Evolutionary conservation across 2,888 invertebrate species (phyloP), one percentile per base, ranked within the genome.

Genomic region (Habroteleia sp.): DNA sequence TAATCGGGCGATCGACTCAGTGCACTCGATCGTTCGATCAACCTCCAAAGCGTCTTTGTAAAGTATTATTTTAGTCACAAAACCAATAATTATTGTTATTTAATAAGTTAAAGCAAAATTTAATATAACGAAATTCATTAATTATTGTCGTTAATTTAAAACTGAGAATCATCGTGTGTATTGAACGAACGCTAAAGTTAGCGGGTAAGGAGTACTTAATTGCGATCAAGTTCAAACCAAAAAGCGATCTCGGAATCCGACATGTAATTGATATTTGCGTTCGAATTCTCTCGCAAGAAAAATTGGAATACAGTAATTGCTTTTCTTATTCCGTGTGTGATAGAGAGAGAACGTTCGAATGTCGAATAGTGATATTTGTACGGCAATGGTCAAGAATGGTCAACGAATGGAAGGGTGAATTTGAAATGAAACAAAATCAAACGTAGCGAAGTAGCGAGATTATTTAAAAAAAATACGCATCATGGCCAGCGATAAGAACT

Each of bases 51-150:
- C 25, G 8, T 42, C 29, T 2, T 25, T 46, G n/a, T 23, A 39
- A 69, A 60, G 68, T 69, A 69, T 69, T 69, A 69, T 60, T 42
- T 58, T 69, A 69, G 68, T 69, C 68, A 69, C 68, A 69, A 58
- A 58, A 58, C 27, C n/a, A 8, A 7, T 58, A 29, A 44, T 35
- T 39, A 42, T 42, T 14, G 48, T 69, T 69, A 69, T 35, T 42
- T 68, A 56, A 56, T 66, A 56, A 39, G 50, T 39, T 56, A 37
- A 60, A 35, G 6, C 11, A 20, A 48, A 62, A 31, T 41, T 39
- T 17, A 16, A 35, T 35, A 44, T 41, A 39, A 23, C 1, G 4
- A 17, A 33, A 7, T 31, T 14, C 7, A 17, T 13, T 11, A 5
- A 16, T 31, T 5, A 31, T 39, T 17, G 17, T 8, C 14, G 14